These are phyloP conservation scores for Percina caprodes DNA, from an alignment of 2,113 vertebrate species.

Conservation along the genomic window DNA sequence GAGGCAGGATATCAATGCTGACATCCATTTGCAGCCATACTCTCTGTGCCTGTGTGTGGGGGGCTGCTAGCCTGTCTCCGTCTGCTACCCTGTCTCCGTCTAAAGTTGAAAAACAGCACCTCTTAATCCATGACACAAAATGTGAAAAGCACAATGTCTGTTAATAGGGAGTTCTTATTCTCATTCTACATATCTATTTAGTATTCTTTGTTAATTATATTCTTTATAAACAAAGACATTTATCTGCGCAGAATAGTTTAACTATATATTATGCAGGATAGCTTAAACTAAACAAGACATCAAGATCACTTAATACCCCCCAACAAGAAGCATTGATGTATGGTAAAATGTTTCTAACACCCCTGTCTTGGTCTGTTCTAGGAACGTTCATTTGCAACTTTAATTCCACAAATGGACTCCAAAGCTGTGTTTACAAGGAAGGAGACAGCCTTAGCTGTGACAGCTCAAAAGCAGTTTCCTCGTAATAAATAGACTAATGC, in stretches of 20 bases:
- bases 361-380: constrained; percentile 58
- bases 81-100: no score
- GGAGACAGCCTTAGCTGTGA: constrained; percentile 61
- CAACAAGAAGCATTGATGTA: constrained; percentile 48
- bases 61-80: no score
- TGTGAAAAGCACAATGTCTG: not conserved
- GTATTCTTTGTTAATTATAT: not conserved
- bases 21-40: constrained; percentile 60
- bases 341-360: constrained; percentile 55
- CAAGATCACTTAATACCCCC: constrained; percentile 51
- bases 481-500: constrained; percentile 69
- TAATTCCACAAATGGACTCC: constrained; percentile 76
- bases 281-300: constrained; percentile 54
- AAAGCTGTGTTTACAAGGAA: constrained; percentile 74
- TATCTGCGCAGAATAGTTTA: constrained; percentile 29
- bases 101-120: no score
- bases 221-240: not conserved
- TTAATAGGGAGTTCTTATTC: not conserved
- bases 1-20: constrained; percentile 67
- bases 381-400: constrained; percentile 72
- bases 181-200: not conserved
- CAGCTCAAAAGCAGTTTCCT: constrained; percentile 69
- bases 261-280: constrained; percentile 48
- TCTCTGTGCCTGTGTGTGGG: constrained; percentile 23
- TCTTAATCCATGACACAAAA: not conserved